A percentile compares a stretch with the other conserved stretches of the same genome.
Evolutionary conservation across 92 coral and sea anemone species (phyloP).

Genomic region (Parazoanthus swiftii): DNA sequence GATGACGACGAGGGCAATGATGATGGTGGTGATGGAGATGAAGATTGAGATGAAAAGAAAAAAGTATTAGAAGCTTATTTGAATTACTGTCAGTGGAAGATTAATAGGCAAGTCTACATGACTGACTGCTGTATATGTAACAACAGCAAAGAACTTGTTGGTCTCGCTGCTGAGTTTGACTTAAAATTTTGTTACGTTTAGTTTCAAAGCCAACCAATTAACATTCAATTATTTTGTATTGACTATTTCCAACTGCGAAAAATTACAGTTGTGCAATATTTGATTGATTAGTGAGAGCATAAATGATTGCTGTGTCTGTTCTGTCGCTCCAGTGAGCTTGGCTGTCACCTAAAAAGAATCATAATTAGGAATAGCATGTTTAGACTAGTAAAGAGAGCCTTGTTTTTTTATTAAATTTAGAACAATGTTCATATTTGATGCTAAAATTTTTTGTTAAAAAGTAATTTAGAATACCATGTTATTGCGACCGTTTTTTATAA

Average conservation of each 20-base stretch:
- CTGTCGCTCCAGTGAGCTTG: conserved; percentile 10
- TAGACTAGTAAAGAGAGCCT: background rate
- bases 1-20: background rate
- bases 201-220: conserved; percentile 14
- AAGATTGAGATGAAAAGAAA: conserved; percentile 5
- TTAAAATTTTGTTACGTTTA: conserved; percentile 4
- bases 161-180: conserved; percentile 24
- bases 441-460: too few relatives aligned
- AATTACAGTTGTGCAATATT: conserved; percentile 4
- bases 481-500: too few relatives aligned
- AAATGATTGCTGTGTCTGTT: conserved; percentile 2
- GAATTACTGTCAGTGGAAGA: background rate
- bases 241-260: background rate
- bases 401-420: background rate
- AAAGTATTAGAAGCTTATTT: background rate
- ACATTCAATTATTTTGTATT: background rate
- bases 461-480: too few relatives aligned
- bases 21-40: background rate
- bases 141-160: conserved; percentile 10
- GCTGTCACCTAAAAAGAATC: conserved; percentile 1
- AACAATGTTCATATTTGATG: background rate
- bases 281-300: background rate
- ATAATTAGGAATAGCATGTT: conserved; percentile 1
- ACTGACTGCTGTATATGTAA: background rate
- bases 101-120: background rate